These are phyloP conservation scores for Tokudaia muenninki DNA, from an alignment of 2,797 vertebrate species.

Conservation along the genomic window DNA sequence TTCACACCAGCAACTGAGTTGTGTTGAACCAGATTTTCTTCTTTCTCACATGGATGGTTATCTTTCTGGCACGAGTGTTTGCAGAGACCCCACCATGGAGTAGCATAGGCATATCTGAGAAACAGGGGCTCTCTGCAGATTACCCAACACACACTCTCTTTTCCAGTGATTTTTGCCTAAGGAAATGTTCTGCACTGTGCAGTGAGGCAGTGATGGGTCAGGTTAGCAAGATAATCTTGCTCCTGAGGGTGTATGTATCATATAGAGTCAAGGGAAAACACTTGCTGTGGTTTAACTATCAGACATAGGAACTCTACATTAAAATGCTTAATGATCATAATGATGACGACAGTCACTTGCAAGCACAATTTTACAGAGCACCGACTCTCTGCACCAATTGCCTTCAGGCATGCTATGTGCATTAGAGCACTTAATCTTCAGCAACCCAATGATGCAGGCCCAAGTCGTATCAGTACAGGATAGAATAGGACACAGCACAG, in stretches of 20 bases:
- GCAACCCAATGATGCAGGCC: not conserved
- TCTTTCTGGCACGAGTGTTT: not conserved
- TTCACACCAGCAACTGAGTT: not conserved
- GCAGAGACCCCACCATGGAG: not conserved
- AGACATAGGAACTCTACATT: not conserved
- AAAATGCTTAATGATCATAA: not conserved
- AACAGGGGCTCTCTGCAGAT: not conserved
- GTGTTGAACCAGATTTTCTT: not conserved
- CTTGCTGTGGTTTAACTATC: not conserved
- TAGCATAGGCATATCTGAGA: not conserved
- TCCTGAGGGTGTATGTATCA: not conserved
- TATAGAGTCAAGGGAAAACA: not conserved
- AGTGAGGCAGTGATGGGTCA: not conserved
- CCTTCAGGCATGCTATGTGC: not conserved
- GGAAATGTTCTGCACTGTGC: not conserved
- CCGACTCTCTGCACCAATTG: not conserved
- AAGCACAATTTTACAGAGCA: not conserved
- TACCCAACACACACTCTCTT: no score
- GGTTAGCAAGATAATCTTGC: not conserved
- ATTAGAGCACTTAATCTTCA: not conserved
- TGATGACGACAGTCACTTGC: not conserved
- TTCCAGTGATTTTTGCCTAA: not conserved
- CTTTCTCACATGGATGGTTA: not conserved
- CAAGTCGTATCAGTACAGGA: not conserved
- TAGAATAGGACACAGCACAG: not conserved